A percentile compares a stretch with the other conserved stretches of the same genome.
Evolutionary conservation across 2,113 vertebrate genomes (phyloP).

Genomic region (Turnix velox): DNA sequence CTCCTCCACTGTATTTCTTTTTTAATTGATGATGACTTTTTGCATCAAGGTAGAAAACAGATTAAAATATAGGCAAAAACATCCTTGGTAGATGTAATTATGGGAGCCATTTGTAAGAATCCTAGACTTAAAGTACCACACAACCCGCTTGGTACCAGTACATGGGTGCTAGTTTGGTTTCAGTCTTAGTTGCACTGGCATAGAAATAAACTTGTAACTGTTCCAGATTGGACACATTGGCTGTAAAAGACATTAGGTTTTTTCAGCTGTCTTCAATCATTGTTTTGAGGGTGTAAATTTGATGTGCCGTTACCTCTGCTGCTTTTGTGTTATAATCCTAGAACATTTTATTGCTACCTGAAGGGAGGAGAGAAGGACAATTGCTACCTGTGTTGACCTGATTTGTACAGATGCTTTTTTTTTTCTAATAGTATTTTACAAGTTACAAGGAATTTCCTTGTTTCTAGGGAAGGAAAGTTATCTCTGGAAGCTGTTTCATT

Average conservation of each 20-base stretch:
- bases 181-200: no score
- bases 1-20: not conserved
- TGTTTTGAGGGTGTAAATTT: not conserved
- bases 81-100: not conserved
- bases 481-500: not conserved
- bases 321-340: not conserved
- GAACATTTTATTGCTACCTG: not conserved
- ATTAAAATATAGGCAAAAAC: not conserved
- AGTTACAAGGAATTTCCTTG: not conserved
- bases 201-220: not conserved
- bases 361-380: not conserved
- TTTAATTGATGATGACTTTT: not conserved
- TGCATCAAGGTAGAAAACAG: not conserved
- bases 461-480: not conserved
- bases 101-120: not conserved
- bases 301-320: not conserved
- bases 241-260: not conserved
- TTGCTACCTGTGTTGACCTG: not conserved
- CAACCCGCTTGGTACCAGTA: not conserved
- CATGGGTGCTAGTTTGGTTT: not conserved
- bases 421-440: not conserved
- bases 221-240: not conserved
- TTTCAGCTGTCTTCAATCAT: not conserved
- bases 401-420: not conserved
- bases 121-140: not conserved